Evolutionary conservation across 2,797 vertebrate species (phyloP).

Genomic region (Scleropages formosus): DNA sequence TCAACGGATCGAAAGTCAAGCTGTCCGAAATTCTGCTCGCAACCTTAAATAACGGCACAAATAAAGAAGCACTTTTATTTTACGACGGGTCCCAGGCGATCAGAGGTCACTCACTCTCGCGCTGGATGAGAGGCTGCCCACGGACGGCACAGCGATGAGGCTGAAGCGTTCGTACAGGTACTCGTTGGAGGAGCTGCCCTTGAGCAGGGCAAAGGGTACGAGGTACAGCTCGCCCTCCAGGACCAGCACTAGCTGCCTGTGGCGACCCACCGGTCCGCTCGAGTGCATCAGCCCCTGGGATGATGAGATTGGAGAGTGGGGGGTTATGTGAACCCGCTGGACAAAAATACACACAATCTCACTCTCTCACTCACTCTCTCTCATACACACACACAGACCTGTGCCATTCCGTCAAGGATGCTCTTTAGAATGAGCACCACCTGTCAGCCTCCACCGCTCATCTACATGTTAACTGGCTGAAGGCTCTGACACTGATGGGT

Average conservation of each 20-base stretch:
- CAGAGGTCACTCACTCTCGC: constrained; percentile 70
- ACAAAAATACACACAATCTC: too few species aligned
- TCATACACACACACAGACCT: constrained; percentile 16
- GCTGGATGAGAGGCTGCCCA: constrained; percentile 74
- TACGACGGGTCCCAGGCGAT: too few species aligned
- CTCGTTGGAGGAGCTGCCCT: constrained; percentile 93
- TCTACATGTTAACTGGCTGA: too few species aligned
- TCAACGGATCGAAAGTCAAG: too few species aligned
- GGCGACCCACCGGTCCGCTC: constrained; percentile 84
- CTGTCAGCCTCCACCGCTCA: not conserved
- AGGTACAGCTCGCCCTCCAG: constrained; percentile 96
- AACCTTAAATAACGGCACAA: too few species aligned
- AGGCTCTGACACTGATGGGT: not conserved
- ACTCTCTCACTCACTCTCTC: too few species aligned
- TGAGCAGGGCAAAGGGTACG: constrained; percentile 91
- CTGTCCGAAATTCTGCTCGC: too few species aligned
- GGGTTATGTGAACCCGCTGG: too few species aligned
- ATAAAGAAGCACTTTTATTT: too few species aligned
- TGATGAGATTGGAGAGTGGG: too few species aligned
- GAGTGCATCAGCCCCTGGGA: constrained; percentile 90
- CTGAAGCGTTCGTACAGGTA: constrained; percentile 91
- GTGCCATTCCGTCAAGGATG: not conserved
- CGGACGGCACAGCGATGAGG: constrained; percentile 85
- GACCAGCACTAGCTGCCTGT: constrained; percentile 87
- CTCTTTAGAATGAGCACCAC: not conserved